Percentiles rank a stretch among this genome's conserved stretches.
These are phyloP conservation scores for Hydrozoanthus gracilis DNA, from an alignment of 92 coral and sea anemone genomes.

Conservation along the genomic window DNA sequence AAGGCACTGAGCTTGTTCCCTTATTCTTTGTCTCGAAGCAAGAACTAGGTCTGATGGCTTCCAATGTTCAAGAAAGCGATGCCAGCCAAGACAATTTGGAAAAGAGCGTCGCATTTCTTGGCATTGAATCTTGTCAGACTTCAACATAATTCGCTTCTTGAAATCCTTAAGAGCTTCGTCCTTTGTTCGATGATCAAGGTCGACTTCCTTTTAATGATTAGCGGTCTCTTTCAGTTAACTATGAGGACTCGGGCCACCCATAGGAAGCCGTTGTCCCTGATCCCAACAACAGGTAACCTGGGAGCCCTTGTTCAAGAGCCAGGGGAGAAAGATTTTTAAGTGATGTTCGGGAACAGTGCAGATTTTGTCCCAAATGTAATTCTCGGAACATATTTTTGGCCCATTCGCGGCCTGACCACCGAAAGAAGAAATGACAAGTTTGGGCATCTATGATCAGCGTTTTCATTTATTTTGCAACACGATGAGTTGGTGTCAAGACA, in stretches of 20 bases:
- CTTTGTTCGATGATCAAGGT: background rate
- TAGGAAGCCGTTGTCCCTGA: background rate
- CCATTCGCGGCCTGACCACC: background rate
- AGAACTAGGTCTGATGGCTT: background rate
- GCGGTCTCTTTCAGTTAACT: background rate
- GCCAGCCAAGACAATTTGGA: background rate
- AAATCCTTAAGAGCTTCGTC: background rate
- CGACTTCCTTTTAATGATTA: background rate
- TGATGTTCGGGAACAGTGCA: constrained; percentile 2
- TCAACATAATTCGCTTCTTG: background rate
- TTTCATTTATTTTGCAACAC: background rate
- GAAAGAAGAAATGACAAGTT: background rate
- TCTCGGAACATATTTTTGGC: background rate
- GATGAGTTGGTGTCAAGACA: background rate
- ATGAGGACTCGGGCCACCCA: background rate
- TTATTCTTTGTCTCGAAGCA: background rate
- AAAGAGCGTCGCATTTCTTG: background rate
- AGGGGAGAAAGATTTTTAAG: background rate
- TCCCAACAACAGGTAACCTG: background rate
- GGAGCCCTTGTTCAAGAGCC: background rate
- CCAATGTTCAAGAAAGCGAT: background rate
- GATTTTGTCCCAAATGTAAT: background rate
- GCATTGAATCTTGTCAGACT: background rate
- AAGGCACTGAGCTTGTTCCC: background rate
- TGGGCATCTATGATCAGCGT: background rate